Evolutionary conservation across 2,113 vertebrate species (phyloP).

Genomic region (Limnothrissa miodon): DNA sequence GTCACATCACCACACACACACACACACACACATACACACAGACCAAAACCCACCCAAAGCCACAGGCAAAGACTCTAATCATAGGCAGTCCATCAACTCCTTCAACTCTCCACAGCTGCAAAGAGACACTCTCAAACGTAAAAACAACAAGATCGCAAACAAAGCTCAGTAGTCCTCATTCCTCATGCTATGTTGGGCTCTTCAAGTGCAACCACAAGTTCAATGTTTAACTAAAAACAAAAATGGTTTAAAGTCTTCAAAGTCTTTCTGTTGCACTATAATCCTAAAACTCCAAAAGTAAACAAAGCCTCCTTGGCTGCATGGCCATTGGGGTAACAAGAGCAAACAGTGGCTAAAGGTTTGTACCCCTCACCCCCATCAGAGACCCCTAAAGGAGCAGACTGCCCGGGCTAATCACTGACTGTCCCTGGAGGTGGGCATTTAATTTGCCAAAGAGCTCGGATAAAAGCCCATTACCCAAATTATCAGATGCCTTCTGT

Average conservation of each 20-base stretch:
- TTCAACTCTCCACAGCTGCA: not conserved
- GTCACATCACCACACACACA: not conserved
- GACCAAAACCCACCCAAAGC: not conserved
- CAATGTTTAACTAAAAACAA: not conserved
- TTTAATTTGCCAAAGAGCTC: slow-evolving; percentile 39
- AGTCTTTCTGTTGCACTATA: not conserved
- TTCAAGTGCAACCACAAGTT: not conserved
- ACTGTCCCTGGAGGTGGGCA: slow-evolving; percentile 6
- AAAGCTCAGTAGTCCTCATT: not conserved
- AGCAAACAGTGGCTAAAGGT: not conserved
- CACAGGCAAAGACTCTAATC: not conserved
- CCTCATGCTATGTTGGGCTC: not conserved
- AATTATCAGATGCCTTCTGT: slow-evolving; percentile 31
- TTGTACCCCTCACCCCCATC: not conserved
- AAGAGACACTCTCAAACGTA: not conserved
- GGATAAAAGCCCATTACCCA: slow-evolving; percentile 23
- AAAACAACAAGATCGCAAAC: not conserved
- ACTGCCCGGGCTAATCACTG: slow-evolving; percentile 27
- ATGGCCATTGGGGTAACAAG: not conserved
- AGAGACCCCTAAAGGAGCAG: not conserved
- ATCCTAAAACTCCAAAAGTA: not conserved
- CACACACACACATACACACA: slow-evolving; percentile 4
- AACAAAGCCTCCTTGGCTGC: not conserved
- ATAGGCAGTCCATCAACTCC: not conserved
- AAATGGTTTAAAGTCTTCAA: too few relatives aligned